Base-by-base conservation (phyloP, 2,797 vertebrate species). In the Coreius guichenoti region DNA sequence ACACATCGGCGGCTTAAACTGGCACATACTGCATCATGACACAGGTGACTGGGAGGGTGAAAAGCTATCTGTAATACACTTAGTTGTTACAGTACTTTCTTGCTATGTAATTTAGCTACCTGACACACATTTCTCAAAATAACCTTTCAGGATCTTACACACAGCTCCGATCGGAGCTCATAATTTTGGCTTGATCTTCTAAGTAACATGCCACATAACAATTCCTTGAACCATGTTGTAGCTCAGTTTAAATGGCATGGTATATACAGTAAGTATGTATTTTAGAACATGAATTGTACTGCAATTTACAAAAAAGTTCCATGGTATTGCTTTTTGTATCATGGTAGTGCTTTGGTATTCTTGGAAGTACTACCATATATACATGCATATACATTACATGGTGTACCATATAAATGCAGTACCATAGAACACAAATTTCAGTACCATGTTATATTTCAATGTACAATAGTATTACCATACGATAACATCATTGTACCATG, bases 91-190 rank as follows among this genome's bases (percentile, higher is more conserved):
- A 81, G 47, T 26, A 39, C 13, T 51, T 70, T 51, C 14, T 54
- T 8, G 61, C 61, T 23, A 33, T 67, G 61, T 49, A 80, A 67
- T 80, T 80, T 81, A 81, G 31, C 65, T 29, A 70, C 67, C 79
- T 81, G 47, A 81, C 11, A 69, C 45, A 39, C 47, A 69, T 54
- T 69, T 70, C 26, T 80, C 12, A 33, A 33, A 80, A 67, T 47
- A 80, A 49, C 43, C 43, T 65, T 80, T 67, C 19, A 31, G 19
- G 19, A 80, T 65, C 61, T 43, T 67, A 80, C 58, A 47, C 77
- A 80, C 75, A 58, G 21, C 13, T 56, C 54, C 26, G 75, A 39
- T 58, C 23, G 58, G 75, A 77, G 54, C 31, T 29, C 17, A 47
- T 65, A 63, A 29, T 29, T 29, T 26, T 58, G 36, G 36, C 51